Conservation (phyloP, 2,113 vertebrate genomes). For the Centropus unirufus region DNA sequence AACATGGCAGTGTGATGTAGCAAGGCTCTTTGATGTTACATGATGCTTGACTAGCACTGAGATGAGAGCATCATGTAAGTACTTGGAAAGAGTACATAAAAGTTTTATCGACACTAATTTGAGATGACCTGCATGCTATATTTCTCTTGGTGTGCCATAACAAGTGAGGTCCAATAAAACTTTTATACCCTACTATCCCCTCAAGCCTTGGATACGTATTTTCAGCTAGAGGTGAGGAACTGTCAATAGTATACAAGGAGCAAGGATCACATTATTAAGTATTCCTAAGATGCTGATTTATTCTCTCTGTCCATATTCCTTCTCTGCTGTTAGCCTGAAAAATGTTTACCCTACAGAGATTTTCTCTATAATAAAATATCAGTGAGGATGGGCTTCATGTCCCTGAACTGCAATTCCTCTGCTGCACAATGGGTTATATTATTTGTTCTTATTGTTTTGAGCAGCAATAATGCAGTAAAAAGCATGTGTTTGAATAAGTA, state of each 20-base stretch:
- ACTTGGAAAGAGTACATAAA: not conserved
- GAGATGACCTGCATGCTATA: not conserved
- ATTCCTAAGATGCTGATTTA: slow-evolving; percentile 3
- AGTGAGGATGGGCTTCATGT: not conserved
- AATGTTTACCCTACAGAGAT: not conserved
- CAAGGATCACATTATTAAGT: not conserved
- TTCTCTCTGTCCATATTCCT: not conserved
- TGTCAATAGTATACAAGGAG: not conserved
- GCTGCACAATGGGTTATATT: not conserved
- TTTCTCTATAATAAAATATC: not conserved
- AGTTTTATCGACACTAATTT: not conserved
- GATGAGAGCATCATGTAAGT: not conserved
- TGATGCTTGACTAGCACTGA: not conserved
- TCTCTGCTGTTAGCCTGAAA: not conserved
- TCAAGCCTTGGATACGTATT: not conserved
- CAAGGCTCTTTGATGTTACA: not conserved
- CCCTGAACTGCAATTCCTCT: not conserved
- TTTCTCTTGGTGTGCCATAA: not conserved
- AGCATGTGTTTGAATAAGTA: not conserved
- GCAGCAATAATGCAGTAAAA: not conserved
- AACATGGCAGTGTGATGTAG: not conserved
- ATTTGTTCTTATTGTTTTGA: not conserved
- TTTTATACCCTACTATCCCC: not conserved
- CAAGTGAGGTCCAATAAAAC: not conserved
- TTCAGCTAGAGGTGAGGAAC: not conserved